Evolutionary conservation across 2,797 vertebrate genomes (phyloP), one percentile per base, ranked within the genome.

Genomic region (Furcifer pardalis): DNA sequence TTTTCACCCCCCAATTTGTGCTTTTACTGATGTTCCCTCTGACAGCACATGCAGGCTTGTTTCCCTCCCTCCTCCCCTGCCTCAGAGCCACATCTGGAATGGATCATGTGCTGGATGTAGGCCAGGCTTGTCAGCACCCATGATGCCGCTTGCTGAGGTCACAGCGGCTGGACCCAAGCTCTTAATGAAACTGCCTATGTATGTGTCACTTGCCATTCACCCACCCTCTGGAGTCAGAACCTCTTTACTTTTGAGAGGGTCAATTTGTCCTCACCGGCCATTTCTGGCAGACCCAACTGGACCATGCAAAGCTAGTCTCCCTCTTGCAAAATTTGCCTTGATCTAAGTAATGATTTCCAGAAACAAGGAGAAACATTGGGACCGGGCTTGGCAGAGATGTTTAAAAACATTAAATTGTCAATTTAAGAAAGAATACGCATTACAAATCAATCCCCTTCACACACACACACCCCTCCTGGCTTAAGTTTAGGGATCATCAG

Each of bases 1-100:
- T 89, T 84, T 86, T 89, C 75, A 82, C 78, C 86, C 74, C 17
- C 7, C 59, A 17, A 37, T 37, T 59, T 23, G 30, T 69, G 63
- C 37, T 75, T 59, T 85, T 44, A 40, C 23, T 46, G 21, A 10
- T 77, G 68, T n/a, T 66, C 32, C 25, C 40, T 65, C 46, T 35
- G 30, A 52, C 49, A 27, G 46, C 25, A 19, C 3, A 77, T 32
- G 46, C 49, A 35, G 30, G 65, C 46, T 25, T 59, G 23, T 17
- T 63, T 60, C 66, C 44, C 65, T 13, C 77, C 37, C 68, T 42
- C 68, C 21, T 32, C 63, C 42, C 60, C 19, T 35, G 15, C 32
- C 40, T 32, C 73, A 23, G 17, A 60, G 77, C 73, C 73, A 86
- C 84, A 86, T 86, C 66, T 86, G 84, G 84, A 81, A 82, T 30